phyloP scores from a whole-genome alignment of 1,140 invertebrate species.

The Drepana arcuata region DNA sequence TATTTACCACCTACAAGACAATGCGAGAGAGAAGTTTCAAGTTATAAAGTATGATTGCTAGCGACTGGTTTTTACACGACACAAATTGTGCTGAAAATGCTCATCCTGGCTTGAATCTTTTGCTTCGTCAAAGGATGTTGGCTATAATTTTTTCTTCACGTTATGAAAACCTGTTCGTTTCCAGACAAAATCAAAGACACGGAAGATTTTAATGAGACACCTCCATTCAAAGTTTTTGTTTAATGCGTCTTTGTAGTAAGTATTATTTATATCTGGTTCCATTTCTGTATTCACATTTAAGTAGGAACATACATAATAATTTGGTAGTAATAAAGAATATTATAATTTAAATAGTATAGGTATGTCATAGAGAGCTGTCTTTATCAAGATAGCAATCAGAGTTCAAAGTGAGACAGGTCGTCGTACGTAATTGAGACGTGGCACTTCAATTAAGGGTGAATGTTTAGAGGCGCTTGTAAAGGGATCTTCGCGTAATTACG shows the following conservation, averaged over 20 bases:
- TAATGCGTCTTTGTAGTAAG: no score
- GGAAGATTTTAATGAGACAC: conserved; percentile 68
- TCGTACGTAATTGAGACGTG: conserved; percentile 54
- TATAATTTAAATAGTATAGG: no score
- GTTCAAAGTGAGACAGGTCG: conserved; percentile 51
- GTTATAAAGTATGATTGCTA: no score
- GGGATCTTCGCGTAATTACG: conserved; percentile 51
- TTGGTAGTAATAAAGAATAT: no score
- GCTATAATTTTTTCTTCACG: conserved; percentile 34
- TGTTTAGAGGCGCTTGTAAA: conserved; percentile 35
- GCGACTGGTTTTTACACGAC: no score
- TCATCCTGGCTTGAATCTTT: conserved; percentile 33
- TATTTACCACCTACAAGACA: no score
- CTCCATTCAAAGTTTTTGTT: conserved; percentile 59
- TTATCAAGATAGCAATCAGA: conserved; percentile 51
- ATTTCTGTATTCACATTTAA: no score
- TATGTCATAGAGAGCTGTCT: no score
- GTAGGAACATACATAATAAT: no score
- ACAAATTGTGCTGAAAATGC: conserved; percentile 39
- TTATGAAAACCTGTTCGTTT: conserved; percentile 48
- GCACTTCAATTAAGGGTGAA: conserved; percentile 61
- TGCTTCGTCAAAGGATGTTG: conserved; percentile 44
- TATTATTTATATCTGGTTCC: no score
- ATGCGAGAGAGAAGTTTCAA: no score
- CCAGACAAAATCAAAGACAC: conserved; percentile 62